phyloP scores from a whole-genome alignment of 1,140 invertebrate genomes.

The Cotesia glomerata region DNA sequence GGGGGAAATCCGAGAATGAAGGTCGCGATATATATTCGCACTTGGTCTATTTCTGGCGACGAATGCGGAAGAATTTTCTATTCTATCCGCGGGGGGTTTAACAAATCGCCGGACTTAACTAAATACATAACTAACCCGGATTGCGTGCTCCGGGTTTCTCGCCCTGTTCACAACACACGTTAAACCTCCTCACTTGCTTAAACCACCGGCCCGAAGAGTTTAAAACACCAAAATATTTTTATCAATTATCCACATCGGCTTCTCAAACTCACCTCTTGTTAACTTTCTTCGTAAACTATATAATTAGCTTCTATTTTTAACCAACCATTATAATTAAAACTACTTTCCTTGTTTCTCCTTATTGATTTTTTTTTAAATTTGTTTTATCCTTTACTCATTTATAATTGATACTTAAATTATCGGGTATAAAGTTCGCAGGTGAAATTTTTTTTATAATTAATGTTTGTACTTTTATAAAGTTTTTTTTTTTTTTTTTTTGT shows the following conservation, averaged over 20 bases:
- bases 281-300: background rate
- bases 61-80: slow-evolving; percentile 19
- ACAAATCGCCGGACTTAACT: background rate
- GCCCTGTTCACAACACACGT: too few relatives aligned
- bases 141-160: too few relatives aligned
- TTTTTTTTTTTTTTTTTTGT: background rate
- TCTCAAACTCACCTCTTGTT: too few relatives aligned
- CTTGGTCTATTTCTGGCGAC: slow-evolving; percentile 30
- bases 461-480: background rate
- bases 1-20: slow-evolving; percentile 11
- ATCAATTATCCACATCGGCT: too few relatives aligned
- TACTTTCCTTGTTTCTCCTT: background rate
- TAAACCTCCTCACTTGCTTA: too few relatives aligned
- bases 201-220: background rate
- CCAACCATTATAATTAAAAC: background rate
- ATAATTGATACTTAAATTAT: background rate
- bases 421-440: background rate
- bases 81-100: slow-evolving; percentile 28
- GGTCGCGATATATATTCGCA: slow-evolving; percentile 16
- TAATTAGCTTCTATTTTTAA: background rate
- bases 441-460: background rate
- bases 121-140: too few relatives aligned
- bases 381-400: background rate
- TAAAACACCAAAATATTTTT: too few relatives aligned
- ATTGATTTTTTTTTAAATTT: background rate